A percentile compares a stretch with the other conserved stretches of the same genome.
Evolutionary conservation across 2,888 invertebrate species (phyloP).

Genomic region (Euclidia mi): DNA sequence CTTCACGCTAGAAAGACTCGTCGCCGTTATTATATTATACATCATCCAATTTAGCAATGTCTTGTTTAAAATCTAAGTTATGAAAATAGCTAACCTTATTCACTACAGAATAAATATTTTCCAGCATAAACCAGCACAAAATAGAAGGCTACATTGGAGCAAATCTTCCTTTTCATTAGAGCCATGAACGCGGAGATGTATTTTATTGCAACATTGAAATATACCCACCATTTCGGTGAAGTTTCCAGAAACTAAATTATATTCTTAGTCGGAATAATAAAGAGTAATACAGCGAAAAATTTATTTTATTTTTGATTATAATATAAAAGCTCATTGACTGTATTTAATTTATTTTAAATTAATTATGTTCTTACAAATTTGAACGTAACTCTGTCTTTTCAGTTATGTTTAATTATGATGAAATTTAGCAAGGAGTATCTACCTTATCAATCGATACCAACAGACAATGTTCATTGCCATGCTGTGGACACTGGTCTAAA

Average conservation of each 20-base stretch:
- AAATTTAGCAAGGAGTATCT: too few relatives aligned
- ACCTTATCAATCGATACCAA: too few relatives aligned
- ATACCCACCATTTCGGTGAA: slow-evolving; percentile 50
- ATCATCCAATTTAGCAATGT: too few relatives aligned
- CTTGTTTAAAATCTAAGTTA: slow-evolving; percentile 32
- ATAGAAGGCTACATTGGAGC: slow-evolving; percentile 54
- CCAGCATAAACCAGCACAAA: slow-evolving; percentile 46
- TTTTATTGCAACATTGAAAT: slow-evolving; percentile 59
- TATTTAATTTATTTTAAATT: too few relatives aligned
- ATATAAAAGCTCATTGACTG: too few relatives aligned
- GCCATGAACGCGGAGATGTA: slow-evolving; percentile 58
- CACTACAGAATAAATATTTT: slow-evolving; percentile 43
- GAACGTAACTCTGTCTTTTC: too few relatives aligned
- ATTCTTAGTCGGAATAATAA: slow-evolving; percentile 46
- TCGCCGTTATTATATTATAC: too few relatives aligned
- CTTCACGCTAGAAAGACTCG: too few relatives aligned
- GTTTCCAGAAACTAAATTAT: slow-evolving; percentile 51
- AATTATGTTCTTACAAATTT: too few relatives aligned
- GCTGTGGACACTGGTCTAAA: too few relatives aligned
- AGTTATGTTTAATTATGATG: too few relatives aligned
- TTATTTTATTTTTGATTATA: not conserved
- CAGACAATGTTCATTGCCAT: too few relatives aligned
- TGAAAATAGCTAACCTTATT: slow-evolving; percentile 46
- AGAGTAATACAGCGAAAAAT: slow-evolving; percentile 6
- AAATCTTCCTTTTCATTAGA: slow-evolving; percentile 59